A percentile compares a stretch with the other conserved stretches of the same genome.
phyloP scores from a whole-genome alignment of 2,888 invertebrate genomes.

The Clistopyga incitator region DNA sequence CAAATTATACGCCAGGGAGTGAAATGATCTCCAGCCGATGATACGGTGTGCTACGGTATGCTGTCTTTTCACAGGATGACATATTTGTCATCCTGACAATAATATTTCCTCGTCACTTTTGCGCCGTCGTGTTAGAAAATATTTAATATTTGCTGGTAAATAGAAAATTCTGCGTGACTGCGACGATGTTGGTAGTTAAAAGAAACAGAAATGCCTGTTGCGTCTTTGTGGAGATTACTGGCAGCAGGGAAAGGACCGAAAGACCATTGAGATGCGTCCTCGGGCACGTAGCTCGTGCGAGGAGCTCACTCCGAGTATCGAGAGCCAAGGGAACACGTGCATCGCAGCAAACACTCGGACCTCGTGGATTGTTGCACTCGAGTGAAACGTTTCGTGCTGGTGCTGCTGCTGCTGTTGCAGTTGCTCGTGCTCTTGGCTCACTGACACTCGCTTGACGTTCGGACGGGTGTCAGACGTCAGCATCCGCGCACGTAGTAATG shows the following conservation, averaged over 20 bases:
- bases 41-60: too few relatives aligned
- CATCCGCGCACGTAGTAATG: conserved; percentile 16
- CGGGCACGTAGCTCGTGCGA: not conserved
- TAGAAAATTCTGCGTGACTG: conserved; percentile 31
- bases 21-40: too few relatives aligned
- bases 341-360: conserved; percentile 47
- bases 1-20: too few relatives aligned
- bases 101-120: not conserved
- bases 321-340: conserved; percentile 30
- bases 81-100: not conserved
- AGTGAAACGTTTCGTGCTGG: conserved; percentile 37
- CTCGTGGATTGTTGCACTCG: conserved; percentile 29
- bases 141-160: conserved; percentile 51
- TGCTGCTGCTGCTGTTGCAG: conserved; percentile 1
- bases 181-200: conserved; percentile 2
- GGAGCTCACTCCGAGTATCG: not conserved
- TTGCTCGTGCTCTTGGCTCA: not conserved
- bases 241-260: conserved; percentile 5
- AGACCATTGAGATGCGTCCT: conserved; percentile 3
- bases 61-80: not conserved
- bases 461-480: conserved; percentile 50
- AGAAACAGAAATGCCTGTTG: not conserved
- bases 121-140: conserved; percentile 5
- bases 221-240: not conserved
- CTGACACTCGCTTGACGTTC: conserved; percentile 32